Conservation (phyloP, 2,797 vertebrate genomes). For the Tokudaia tokunoshimensis region DNA sequence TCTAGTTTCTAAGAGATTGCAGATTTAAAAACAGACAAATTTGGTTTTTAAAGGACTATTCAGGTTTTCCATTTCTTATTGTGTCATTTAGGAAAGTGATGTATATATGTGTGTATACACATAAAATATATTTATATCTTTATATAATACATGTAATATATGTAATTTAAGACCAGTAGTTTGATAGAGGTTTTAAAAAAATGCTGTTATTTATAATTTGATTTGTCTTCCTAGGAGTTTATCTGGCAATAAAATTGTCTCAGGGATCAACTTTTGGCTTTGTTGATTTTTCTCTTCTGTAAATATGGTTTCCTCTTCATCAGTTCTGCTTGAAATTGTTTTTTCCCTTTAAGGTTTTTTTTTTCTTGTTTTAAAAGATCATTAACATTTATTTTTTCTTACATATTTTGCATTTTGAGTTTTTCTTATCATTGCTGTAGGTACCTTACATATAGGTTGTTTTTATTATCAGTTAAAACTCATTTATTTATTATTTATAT, state of each 20-base stretch:
- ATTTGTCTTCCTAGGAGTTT: slow-evolving; percentile 17
- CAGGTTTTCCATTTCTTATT: neutral
- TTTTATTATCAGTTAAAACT: slow-evolving; percentile 1
- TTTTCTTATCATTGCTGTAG: neutral
- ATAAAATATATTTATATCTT: neutral
- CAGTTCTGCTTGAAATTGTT: neutral
- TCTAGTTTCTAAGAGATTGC: slow-evolving; percentile 7
- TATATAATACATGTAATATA: neutral
- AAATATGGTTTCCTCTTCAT: neutral
- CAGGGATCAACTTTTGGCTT: neutral
- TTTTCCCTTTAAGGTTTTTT: neutral
- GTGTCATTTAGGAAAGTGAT: neutral
- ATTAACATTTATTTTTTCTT: neutral
- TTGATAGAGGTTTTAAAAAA: neutral
- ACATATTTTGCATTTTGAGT: neutral
- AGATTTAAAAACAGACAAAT: neutral
- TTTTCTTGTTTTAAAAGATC: neutral
- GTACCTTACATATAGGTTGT: neutral
- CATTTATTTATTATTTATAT: too few species aligned
- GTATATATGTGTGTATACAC: neutral
- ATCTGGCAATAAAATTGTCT: neutral
- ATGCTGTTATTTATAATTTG: neutral
- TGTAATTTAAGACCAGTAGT: neutral
- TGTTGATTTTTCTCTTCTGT: neutral
- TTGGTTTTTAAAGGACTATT: neutral